Conservation (phyloP, 2,113 vertebrate genomes). For the Otus sunia region DNA sequence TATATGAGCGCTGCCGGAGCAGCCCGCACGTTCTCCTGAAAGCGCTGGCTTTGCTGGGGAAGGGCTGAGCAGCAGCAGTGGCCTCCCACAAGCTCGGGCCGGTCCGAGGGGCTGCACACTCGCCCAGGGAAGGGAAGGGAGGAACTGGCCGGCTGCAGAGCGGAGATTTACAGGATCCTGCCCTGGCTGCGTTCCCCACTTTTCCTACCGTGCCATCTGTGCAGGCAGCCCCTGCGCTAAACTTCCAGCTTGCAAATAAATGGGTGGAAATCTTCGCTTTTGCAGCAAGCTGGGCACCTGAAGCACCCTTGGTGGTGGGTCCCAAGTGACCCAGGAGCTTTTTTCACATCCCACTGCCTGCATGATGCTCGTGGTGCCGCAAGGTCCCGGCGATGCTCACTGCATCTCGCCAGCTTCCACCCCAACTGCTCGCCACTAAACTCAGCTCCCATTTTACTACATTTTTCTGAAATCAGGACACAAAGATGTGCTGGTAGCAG, state of each 20-base stretch:
- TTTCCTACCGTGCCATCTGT: neutral
- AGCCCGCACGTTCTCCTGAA: neutral
- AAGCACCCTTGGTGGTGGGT: neutral
- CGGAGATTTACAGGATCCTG: neutral
- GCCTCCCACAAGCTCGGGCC: fast-evolving
- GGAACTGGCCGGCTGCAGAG: fast-evolving
- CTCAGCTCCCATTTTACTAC: neutral
- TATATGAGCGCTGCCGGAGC: neutral
- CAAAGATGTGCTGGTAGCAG: fast-evolving
- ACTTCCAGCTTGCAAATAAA: neutral
- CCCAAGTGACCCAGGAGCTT: neutral
- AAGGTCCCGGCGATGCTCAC: fast-evolving
- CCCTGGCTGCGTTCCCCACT: neutral
- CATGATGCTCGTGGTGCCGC: fast-evolving
- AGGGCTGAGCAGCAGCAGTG: neutral
- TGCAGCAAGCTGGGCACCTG: neutral
- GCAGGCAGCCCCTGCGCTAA: neutral
- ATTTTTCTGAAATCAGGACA: neutral
- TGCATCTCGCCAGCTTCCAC: fast-evolving
- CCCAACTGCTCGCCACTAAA: neutral
- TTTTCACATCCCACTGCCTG: neutral
- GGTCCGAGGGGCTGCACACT: neutral
- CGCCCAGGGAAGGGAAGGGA: neutral
- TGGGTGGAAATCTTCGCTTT: neutral
- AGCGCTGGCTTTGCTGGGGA: neutral